Conservation (phyloP, 2,797 vertebrate species). For the Todus mexicanus region DNA sequence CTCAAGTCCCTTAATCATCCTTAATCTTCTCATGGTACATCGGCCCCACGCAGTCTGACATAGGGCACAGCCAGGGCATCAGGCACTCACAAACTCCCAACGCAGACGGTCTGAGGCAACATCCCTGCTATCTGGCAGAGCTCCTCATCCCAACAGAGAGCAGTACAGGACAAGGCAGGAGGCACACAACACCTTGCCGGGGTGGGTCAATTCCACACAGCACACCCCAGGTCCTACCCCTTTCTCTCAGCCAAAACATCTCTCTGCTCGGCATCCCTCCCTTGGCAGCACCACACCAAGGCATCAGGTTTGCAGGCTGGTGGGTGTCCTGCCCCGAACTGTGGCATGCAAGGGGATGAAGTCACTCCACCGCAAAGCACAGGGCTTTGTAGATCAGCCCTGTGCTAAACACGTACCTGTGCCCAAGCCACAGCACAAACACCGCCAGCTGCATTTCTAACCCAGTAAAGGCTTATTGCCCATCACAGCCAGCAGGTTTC, state of each 20-base stretch:
- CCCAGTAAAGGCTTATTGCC: not conserved
- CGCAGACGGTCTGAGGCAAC: not conserved
- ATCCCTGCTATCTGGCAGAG: not conserved
- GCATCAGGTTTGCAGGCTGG: not conserved
- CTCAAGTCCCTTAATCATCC: too few relatives aligned
- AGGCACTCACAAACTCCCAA: not conserved
- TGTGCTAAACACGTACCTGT: not conserved
- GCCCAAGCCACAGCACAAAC: fast-evolving
- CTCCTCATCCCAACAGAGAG: not conserved
- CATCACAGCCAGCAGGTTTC: not conserved
- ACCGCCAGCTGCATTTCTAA: not conserved
- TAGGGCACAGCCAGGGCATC: fast-evolving
- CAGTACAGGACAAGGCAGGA: not conserved
- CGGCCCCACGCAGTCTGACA: not conserved
- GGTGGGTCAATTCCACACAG: fast-evolving
- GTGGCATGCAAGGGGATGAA: fast-evolving
- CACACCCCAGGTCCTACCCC: not conserved
- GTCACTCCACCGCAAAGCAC: not conserved
- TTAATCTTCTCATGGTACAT: not conserved
- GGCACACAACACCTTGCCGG: not conserved
- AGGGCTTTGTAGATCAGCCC: not conserved
- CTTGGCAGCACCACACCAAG: not conserved
- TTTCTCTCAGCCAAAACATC: not conserved
- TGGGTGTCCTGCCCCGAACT: not conserved
- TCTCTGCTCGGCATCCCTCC: fast-evolving